phyloP scores from a whole-genome alignment of 2,797 vertebrate species.

The Danio jaintianensis region DNA sequence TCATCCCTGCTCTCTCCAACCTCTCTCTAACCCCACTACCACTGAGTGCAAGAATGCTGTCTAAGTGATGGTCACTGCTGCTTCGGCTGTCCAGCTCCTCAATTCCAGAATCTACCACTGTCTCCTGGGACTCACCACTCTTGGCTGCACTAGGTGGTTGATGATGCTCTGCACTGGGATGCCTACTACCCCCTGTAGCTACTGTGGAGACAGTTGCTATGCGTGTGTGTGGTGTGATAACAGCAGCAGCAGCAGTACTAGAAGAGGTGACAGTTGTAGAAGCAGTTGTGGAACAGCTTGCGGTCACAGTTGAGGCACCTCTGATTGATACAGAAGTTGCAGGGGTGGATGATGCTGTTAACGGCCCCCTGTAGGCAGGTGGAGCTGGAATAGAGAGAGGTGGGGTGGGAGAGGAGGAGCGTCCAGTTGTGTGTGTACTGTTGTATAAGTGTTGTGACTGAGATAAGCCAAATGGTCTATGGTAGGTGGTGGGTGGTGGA shows the following conservation, averaged over 20 bases:
- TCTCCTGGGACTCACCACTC: slow-evolving; percentile 87
- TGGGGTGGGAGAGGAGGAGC: slow-evolving; percentile 76
- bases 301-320: slow-evolving; percentile 68
- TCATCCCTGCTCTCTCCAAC: slow-evolving; percentile 72
- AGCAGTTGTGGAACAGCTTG: slow-evolving; percentile 72
- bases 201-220: slow-evolving; percentile 66
- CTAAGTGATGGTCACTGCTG: slow-evolving; percentile 92
- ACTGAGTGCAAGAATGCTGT: slow-evolving; percentile 87
- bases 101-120: slow-evolving; percentile 89
- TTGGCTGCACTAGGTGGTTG: slow-evolving; percentile 75
- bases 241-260: slow-evolving; percentile 67
- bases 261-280: slow-evolving; percentile 70
- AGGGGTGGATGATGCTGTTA: slow-evolving; percentile 43
- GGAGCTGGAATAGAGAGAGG: slow-evolving; percentile 74
- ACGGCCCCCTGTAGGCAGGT: slow-evolving; percentile 72
- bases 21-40: slow-evolving; percentile 75
- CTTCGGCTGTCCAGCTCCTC: slow-evolving; percentile 94
- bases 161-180: slow-evolving; percentile 80
- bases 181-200: slow-evolving; percentile 62
- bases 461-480: slow-evolving; percentile 77
- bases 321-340: slow-evolving; percentile 62
- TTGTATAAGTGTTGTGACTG: slow-evolving; percentile 81
- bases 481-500: slow-evolving; percentile 76
- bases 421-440: slow-evolving; percentile 73
- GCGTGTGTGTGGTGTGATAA: slow-evolving; percentile 70